Conservation (phyloP, 2,113 vertebrate species). For the Hippocampus guttulatus region DNA sequence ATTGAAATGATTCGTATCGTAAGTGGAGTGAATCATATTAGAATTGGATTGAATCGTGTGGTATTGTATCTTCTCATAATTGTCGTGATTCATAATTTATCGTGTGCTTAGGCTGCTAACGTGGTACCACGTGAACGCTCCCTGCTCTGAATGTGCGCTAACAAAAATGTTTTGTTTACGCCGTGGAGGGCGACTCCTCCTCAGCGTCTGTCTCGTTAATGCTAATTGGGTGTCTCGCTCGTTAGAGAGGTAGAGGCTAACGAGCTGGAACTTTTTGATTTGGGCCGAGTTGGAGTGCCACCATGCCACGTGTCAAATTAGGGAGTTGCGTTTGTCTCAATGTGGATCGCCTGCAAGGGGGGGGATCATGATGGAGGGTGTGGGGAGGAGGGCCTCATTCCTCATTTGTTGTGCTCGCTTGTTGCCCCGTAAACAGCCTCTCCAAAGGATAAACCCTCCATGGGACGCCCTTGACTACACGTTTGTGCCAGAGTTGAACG, state of each 20-base stretch:
- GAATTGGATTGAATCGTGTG: no score
- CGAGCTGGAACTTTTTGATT: conserved; percentile 1
- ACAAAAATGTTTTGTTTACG: conserved; percentile 3
- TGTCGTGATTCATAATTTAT: no score
- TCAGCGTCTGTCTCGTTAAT: background rate
- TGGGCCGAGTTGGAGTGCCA: background rate
- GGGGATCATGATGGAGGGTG: background rate
- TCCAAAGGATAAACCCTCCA: background rate
- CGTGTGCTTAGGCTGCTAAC: background rate
- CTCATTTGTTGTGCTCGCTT: background rate
- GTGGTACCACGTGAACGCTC: background rate
- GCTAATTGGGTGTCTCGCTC: background rate
- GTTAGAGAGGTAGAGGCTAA: background rate
- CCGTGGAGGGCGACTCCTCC: background rate
- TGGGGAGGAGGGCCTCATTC: background rate
- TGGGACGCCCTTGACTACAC: background rate
- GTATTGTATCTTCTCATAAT: no score
- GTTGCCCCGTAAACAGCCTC: background rate
- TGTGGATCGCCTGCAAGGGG: background rate
- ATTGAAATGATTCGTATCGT: background rate
- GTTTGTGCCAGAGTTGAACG: background rate
- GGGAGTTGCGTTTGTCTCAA: background rate
- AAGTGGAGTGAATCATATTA: background rate
- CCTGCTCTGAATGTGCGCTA: background rate
- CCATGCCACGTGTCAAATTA: background rate